A percentile compares a stretch with the other conserved stretches of the same genome.
phyloP scores from a whole-genome alignment of 2,797 vertebrate genomes.

The Pseudochaenichthys georgianus region DNA sequence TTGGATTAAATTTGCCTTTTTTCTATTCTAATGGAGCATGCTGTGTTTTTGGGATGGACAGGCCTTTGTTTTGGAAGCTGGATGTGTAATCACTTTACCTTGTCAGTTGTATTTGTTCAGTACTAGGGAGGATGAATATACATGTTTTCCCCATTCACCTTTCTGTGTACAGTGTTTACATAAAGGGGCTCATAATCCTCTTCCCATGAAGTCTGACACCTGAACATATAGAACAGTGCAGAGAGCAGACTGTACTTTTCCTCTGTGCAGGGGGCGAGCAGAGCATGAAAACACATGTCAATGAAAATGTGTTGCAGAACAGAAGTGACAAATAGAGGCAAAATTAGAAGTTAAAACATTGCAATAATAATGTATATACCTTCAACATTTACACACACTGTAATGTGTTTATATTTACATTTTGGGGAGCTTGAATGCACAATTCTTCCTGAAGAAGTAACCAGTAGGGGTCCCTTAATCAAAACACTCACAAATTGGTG shows the following conservation, averaged over 20 bases:
- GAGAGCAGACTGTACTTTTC: constrained; percentile 1
- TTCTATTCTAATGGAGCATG: not conserved
- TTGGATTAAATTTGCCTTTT: not conserved
- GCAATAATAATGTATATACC: not conserved
- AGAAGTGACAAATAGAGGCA: not conserved
- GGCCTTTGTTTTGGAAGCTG: not conserved
- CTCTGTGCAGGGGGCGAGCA: not conserved
- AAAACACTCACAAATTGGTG: too few species aligned
- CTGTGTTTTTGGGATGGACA: not conserved
- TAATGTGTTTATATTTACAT: not conserved
- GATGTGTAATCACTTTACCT: constrained; percentile 4
- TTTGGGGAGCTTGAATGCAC: not conserved
- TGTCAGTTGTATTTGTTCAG: not conserved
- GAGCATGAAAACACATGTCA: not conserved
- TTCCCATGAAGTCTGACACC: constrained; percentile 22
- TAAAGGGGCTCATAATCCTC: not conserved
- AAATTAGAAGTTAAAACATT: not conserved
- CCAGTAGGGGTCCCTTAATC: too few species aligned
- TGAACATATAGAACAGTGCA: constrained; percentile 11
- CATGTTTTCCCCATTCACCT: not conserved
- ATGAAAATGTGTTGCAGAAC: not conserved
- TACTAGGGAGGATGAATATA: not conserved
- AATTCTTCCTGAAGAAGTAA: too few species aligned
- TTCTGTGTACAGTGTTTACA: not conserved
- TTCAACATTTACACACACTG: not conserved